Conservation (phyloP, 2,113 vertebrate species). For the Rousettus leschenaultii region DNA sequence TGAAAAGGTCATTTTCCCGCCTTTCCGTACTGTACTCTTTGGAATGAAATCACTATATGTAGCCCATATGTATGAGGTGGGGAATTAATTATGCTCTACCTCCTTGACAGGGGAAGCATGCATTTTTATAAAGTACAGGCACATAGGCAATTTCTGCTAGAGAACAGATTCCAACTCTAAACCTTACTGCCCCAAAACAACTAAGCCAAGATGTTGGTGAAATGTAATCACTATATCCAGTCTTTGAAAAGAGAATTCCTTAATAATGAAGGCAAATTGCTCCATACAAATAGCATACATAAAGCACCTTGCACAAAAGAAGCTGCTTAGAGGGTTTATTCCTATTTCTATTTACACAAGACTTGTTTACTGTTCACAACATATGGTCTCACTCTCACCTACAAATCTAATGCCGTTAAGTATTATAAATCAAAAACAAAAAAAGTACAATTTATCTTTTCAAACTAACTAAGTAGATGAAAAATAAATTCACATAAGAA, state of each 20-base stretch:
- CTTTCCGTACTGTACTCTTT: not conserved
- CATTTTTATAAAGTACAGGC: not conserved
- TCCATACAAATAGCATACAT: not conserved
- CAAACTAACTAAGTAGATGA: not conserved
- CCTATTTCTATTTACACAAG: not conserved
- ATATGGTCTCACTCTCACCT: not conserved
- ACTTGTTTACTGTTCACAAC: not conserved
- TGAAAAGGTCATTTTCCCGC: not conserved
- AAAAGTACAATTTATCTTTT: not conserved
- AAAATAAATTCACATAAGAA: not conserved
- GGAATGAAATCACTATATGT: not conserved
- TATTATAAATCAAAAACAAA: slow-evolving; percentile 21
- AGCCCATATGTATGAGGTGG: no score
- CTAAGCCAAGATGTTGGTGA: not conserved
- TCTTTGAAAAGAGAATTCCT: not conserved
- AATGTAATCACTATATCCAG: not conserved
- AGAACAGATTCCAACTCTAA: not conserved
- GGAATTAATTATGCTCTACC: not conserved
- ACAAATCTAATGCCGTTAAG: not conserved
- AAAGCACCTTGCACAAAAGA: not conserved
- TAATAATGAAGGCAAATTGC: not conserved
- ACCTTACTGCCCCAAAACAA: not conserved
- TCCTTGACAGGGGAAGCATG: not conserved
- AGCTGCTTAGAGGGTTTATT: not conserved
- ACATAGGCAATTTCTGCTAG: not conserved